Evolutionary conservation across 2,797 vertebrate genomes (phyloP), one percentile per base, ranked within the genome.

Genomic region (Neomorphus geoffroyi): DNA sequence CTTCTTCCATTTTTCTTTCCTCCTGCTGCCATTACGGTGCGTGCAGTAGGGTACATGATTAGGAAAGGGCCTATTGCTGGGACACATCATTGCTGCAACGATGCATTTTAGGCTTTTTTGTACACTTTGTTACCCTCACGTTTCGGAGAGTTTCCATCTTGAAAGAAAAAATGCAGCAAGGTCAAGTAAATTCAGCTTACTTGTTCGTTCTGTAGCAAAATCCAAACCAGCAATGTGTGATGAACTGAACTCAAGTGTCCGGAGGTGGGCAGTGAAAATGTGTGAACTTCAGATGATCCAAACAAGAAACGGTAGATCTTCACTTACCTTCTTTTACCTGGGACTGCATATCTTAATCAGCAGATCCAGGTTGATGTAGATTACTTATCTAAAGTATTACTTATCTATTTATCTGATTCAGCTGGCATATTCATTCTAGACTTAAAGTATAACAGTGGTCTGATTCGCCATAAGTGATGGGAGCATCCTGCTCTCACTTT

Each of bases 331-430:
- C 16, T 75, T 84, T 85, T 54, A 28, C 22, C 43, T 82, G 43
- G 7, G 21, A 65, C 11, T 13, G 13, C 23, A 41, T 4, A 10
- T 32, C 6, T 86, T 64, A 46, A 19, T 90, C 37, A 22, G n/a
- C 15, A 77, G 69, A 21, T 66, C 15, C 3, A 51, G 50, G 23
- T 11, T 11, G 45, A 66, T 0, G 2, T 1, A 35, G 4, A 39
- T 70, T 45, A 43, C 82, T 86, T 85, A 46, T 35, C 21, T 83
- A n/a, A 93, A 90, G 21, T n/a, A n/a, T n/a, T n/a, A n/a, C n/a
- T n/a, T n/a, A n/a, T n/a, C 6, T 80, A 21, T 66, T 66, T 61
- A 33, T 33, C 35, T 58, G 80, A 46, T 81, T 93, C 18, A 80
- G 4, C 18, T 81, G 69, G 22, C 13, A 26, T n/a, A 83, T 12